These are phyloP conservation scores for Fulica atra DNA, from an alignment of 2,113 vertebrate species.

Conservation along the genomic window DNA sequence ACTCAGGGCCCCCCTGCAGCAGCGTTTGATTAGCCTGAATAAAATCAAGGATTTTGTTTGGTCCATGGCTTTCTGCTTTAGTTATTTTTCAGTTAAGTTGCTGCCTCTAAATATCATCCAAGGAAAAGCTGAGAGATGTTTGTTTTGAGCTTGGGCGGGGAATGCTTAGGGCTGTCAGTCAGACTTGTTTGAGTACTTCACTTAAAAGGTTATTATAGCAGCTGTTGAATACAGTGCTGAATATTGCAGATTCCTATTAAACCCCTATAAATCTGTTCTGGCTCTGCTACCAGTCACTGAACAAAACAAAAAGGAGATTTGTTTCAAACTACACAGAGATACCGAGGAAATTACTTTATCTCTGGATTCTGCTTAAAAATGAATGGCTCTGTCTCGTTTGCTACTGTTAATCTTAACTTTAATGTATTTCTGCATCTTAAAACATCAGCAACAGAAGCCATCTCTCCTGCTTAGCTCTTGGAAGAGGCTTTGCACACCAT, in stretches of 20 bases:
- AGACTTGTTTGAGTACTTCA: neutral
- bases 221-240: neutral
- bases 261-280: neutral
- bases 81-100: neutral
- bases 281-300: neutral
- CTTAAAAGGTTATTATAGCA: neutral
- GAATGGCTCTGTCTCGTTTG: neutral
- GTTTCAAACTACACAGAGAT: neutral
- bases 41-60: neutral
- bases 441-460: neutral
- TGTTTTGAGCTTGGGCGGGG: neutral
- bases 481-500: neutral
- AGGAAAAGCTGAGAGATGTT: neutral
- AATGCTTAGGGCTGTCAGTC: neutral
- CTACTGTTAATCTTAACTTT: neutral
- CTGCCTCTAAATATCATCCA: slow-evolving; percentile 14
- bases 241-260: neutral
- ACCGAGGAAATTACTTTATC: neutral
- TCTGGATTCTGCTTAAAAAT: neutral
- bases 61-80: neutral
- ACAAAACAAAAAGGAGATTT: neutral
- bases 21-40: neutral
- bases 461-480: neutral
- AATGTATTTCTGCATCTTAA: neutral
- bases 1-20: neutral